Evolutionary conservation across 2,797 vertebrate genomes (phyloP), one percentile per base, ranked within the genome.

Genomic region (Myoxocephalus aenaeus): DNA sequence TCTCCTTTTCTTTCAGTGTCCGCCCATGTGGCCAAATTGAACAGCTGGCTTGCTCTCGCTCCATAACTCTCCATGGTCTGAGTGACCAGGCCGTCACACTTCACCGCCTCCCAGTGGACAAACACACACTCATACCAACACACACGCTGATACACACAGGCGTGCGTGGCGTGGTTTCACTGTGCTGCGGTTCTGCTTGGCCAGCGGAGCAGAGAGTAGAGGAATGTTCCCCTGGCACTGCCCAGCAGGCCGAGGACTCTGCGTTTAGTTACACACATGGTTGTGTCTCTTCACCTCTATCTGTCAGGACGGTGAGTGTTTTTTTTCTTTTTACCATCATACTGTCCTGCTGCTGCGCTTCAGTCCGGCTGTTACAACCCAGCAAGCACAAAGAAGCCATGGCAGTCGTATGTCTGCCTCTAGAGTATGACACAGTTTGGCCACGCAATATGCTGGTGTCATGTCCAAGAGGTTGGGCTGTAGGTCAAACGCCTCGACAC

Each of bases 1-100:
- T 89, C 84, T 75, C 70, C 66, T 68, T 87, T 76, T 87, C 59
- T 84, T 83, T 79, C 76, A 61, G 61, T 64, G 75, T 87, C 89
- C 70, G 65, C 81, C 88, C 90, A 87, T 81, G 90, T 90, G 92
- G 81, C 86, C 89, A 87, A 81, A 88, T 81, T 87, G 91, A 94
- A 91, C 93, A 92, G 90, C 92, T 92, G 91, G 89, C 86, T 81
- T n/a, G 77, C 88, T 83, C 79, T 87, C 74, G 88, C 87, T 90
- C 86, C 86, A 84, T 90, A 90, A 90, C 81, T 85, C 91, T 89
- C 84, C 78, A 64, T 36, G 77, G 87, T 87, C 83, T 57, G 89
- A 91, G 82, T 84, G 84, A 91, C 88, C 91, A 63, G 86, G 86
- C 89, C 77, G 90, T 89, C 88, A 89, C 87, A 87, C 90, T 85